Conservation (phyloP, 2,888 invertebrate species). For the Philonicus albiceps region DNA sequence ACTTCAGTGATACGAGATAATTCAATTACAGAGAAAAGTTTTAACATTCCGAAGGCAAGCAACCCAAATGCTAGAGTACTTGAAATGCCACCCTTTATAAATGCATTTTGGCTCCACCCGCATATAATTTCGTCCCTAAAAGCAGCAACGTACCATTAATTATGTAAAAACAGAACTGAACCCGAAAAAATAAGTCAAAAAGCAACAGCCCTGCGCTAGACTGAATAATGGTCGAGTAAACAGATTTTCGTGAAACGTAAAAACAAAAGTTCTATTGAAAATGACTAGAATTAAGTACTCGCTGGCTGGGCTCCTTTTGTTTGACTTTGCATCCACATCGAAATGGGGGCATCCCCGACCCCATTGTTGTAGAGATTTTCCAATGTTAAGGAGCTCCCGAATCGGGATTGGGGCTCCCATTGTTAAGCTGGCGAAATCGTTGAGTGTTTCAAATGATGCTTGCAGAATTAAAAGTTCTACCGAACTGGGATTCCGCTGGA, state of each 20-base stretch:
- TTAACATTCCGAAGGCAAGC: not conserved
- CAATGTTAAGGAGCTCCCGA: not conserved
- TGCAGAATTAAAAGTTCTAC: not conserved
- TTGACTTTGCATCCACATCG: not conserved
- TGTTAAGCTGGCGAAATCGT: not conserved
- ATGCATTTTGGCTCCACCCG: not conserved
- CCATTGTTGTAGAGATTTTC: not conserved
- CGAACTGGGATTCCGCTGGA: not conserved
- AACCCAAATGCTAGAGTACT: not conserved
- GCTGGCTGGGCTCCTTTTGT: not conserved
- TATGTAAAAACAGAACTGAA: not conserved
- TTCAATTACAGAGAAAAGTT: not conserved
- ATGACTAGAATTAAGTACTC: not conserved
- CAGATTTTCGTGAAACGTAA: not conserved
- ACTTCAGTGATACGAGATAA: not conserved
- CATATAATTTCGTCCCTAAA: not conserved
- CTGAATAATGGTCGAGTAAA: not conserved
- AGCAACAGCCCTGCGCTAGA: not conserved
- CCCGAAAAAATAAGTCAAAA: not conserved
- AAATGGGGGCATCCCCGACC: not conserved
- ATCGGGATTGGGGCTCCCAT: not conserved
- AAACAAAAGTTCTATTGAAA: not conserved
- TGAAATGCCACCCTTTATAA: not conserved
- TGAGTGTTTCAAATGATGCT: conserved; percentile 8
- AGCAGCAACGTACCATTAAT: not conserved